phyloP scores from a whole-genome alignment of 2,113 vertebrate species.

The Hippocampus mohnikei region DNA sequence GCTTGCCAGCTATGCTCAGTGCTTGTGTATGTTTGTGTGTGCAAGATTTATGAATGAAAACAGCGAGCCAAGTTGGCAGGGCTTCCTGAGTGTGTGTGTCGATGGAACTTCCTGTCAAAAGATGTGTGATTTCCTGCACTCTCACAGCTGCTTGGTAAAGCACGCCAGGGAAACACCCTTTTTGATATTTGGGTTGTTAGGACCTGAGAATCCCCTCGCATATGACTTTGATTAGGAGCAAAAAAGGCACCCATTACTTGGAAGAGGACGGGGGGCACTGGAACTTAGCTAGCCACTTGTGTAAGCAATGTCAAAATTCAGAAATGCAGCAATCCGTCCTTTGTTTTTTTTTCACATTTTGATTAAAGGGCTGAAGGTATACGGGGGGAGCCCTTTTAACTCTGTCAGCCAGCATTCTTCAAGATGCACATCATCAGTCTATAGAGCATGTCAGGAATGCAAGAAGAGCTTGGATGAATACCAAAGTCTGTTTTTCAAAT shows the following conservation, averaged over 20 bases:
- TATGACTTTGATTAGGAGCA: background rate
- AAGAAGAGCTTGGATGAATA: slow-evolving; percentile 20
- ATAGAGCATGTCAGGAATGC: slow-evolving; percentile 54
- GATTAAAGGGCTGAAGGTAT: slow-evolving; percentile 27
- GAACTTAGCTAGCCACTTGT: background rate
- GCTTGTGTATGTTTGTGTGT: slow-evolving; percentile 22
- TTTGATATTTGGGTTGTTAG: slow-evolving; percentile 6
- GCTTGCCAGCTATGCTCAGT: slow-evolving; percentile 11
- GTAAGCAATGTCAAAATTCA: slow-evolving; percentile 7
- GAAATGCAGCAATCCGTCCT: slow-evolving; percentile 2
- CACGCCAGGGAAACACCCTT: slow-evolving; percentile 45
- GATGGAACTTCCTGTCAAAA: slow-evolving; percentile 64
- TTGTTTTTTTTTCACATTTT: slow-evolving; percentile 15
- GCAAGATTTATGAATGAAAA: slow-evolving; percentile 62
- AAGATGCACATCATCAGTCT: slow-evolving; percentile 39
- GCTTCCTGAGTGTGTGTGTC: slow-evolving; percentile 45
- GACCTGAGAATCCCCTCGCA: slow-evolving; percentile 2
- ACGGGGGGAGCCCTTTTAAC: slow-evolving; percentile 32
- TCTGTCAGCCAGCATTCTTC: slow-evolving; percentile 33
- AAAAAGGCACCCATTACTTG: slow-evolving; percentile 1
- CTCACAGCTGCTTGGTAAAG: slow-evolving; percentile 42
- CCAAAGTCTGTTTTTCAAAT: background rate
- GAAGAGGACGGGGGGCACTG: background rate
- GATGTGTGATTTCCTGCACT: slow-evolving; percentile 54
- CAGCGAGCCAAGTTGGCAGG: slow-evolving; percentile 27